Base-by-base conservation (phyloP, 2,797 vertebrate genomes). In the Pogoniulus pusillus region DNA sequence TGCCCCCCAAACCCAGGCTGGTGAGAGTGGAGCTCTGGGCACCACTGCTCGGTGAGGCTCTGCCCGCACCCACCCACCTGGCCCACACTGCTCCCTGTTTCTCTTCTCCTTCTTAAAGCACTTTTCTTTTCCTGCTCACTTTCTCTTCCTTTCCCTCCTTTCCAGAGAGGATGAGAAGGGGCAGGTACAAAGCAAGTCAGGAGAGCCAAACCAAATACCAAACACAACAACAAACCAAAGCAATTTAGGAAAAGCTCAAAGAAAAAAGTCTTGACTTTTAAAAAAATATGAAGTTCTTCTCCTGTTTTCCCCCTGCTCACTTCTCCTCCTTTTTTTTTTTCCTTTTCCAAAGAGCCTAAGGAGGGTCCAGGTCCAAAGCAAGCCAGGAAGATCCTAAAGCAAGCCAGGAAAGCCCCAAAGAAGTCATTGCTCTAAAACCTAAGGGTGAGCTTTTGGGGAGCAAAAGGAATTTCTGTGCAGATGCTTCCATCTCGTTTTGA, bases 81-180 rank as follows among this genome's bases (percentile, higher is more conserved):
- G 13, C 4, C 32, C 24, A 3, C 0, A 0, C 3, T 39, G 11
- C 27, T n/a, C 1, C 3, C 5, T 49, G 26, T 19, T 60, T 26
- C 26, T n/a, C 5, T 49, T 37, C 26, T 60, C 29, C 26, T 32
- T 53, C 68, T 18, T 9, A 10, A 69, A 64, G 6, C 30, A 39
- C 37, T 43, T 2, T 32, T 23, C 49, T 49, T 34, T 30, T 32
- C 26, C 47, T 24, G 16, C 43, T 70, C 39, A 5, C 26, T 82
- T 84, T 51, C 43, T 15, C 16, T 57, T 30, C 6, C 9, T 59
- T 22, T 22, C 26, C 7, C 10, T 54, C 53, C n/a, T 65, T 54
- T 37, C 73, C 34, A 47, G 47, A 29, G 9, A 8, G 45, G 45
- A 12, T 23, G 53, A 29, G 57, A 49, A 12, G 5, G 2, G 19